Base-by-base conservation (phyloP, 1,140 invertebrate species). In the Drosophila tsacasi region DNA sequence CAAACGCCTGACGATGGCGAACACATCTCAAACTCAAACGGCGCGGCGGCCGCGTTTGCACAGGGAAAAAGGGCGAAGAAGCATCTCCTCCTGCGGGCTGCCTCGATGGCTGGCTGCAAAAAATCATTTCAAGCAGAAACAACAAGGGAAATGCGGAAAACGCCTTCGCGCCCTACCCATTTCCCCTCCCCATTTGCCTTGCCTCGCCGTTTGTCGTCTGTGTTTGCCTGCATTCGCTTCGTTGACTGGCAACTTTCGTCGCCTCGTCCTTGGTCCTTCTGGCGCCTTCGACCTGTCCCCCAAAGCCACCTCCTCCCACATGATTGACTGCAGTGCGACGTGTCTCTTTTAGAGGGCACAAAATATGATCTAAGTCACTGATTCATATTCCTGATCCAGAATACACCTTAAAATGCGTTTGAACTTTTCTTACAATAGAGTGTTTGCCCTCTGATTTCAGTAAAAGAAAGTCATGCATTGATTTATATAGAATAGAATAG, bases 51-150 rank as follows among this genome's bases (percentile, higher is more conserved):
- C 65, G 76, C 65, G 72, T 42, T 61, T 71, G 58, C 67, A 79
- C 35, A 71, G 47, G 39, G 44, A 52, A 44, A 61, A 62, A 58
- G 61, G 50, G 64, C 69, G 58, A 8, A 21, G 47, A 17, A 76
- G 79, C 76, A 72, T 74, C 83, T 86, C 67, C 83, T 83, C 72
- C 63, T 66, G 32, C 35, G 61, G 50, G 71, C 37, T 69, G 65
- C 21, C 25, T 68, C 35, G 44, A n/a, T 39, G 39, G 76, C 55
- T 42, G 39, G 39, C 15, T 46, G 47, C 55, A 85, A 83, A 87
- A 84, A 90, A 87, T 90, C 77, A 90, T 87, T 89, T 84, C 81
- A 73, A 81, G 84, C 84, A 87, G 85, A 87, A 87, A 90, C 84
- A 87, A 87, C 81, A 87, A 81, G 84, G 84, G 77, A 87, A 89